Conservation (phyloP, 1,140 invertebrate species). For the Hyposmocoma kahamanoa region DNA sequence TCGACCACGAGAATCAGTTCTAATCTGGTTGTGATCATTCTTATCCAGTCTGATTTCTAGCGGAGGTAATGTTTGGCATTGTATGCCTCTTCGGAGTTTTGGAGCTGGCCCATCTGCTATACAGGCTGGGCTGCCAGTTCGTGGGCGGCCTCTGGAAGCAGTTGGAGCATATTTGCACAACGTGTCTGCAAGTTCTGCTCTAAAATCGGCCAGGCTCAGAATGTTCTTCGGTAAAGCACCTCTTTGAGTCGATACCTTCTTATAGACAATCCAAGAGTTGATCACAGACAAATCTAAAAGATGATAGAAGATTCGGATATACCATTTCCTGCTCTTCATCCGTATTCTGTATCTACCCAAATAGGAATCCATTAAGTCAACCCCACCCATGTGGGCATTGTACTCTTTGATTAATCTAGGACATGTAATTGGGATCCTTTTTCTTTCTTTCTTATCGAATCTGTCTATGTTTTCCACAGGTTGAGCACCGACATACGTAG, state of each 20-base stretch:
- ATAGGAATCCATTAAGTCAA: slow-evolving; percentile 6
- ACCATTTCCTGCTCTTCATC: slow-evolving; percentile 12
- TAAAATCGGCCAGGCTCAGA: not conserved
- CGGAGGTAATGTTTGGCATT: slow-evolving; percentile 17
- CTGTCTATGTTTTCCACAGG: slow-evolving; percentile 19
- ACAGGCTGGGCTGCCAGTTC: not conserved
- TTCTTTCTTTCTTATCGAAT: slow-evolving; percentile 23
- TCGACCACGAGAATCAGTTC: slow-evolving; percentile 12
- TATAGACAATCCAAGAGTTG: slow-evolving; percentile 10
- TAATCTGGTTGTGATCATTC: slow-evolving; percentile 13
- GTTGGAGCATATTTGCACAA: slow-evolving; percentile 12
- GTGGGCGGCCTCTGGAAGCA: slow-evolving; percentile 10
- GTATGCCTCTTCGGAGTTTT: slow-evolving; percentile 20
- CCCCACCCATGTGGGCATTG: slow-evolving; percentile 11
- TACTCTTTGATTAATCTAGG: slow-evolving; percentile 15
- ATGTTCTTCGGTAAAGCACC: slow-evolving; percentile 11
- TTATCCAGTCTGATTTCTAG: slow-evolving; percentile 17
- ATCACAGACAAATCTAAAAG: not conserved
- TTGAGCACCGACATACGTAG: slow-evolving; percentile 23
- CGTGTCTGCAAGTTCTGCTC: slow-evolving; percentile 5
- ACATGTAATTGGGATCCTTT: slow-evolving; percentile 8
- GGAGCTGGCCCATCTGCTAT: slow-evolving; percentile 7
- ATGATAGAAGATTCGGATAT: slow-evolving; percentile 12
- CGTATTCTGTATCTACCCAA: slow-evolving; percentile 11
- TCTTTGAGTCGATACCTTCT: slow-evolving; percentile 6